Conservation (phyloP, 2,797 vertebrate species). For the Onychomys leucogaster region DNA sequence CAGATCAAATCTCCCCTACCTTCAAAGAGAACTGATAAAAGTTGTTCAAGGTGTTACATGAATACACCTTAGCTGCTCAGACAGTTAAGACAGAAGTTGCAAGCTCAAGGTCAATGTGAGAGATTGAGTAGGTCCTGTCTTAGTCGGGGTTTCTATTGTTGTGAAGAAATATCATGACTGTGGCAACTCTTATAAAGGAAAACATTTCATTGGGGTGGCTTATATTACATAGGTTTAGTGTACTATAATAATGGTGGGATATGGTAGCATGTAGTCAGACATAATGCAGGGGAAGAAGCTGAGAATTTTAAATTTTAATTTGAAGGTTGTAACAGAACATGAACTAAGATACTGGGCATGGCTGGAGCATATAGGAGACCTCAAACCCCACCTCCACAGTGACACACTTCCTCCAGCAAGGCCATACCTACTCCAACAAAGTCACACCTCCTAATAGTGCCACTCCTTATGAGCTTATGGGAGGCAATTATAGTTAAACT, state of each 20-base stretch:
- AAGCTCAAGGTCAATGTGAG: not conserved
- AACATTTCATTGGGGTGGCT: not conserved
- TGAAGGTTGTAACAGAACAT: not conserved
- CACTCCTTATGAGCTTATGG: not conserved
- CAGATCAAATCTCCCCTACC: not conserved
- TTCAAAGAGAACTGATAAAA: not conserved
- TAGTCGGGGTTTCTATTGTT: not conserved
- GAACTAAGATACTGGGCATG: not conserved
- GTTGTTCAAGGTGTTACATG: not conserved
- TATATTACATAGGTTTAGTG: not conserved
- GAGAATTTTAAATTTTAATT: not conserved
- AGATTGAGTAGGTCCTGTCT: not conserved
- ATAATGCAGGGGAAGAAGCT: not conserved
- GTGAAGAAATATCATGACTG: not conserved
- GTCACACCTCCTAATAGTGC: not conserved
- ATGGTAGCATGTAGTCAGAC: not conserved
- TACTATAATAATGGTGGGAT: not conserved
- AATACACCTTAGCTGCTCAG: not conserved
- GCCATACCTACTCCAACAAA: not conserved
- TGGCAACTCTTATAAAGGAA: not conserved
- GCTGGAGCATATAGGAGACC: not conserved
- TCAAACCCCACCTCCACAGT: not conserved
- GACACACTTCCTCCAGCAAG: not conserved
- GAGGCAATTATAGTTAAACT: not conserved
- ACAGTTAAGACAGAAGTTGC: not conserved